These are phyloP conservation scores for Crepidodera aurea DNA, from an alignment of 2,888 invertebrate genomes.

Conservation along the genomic window DNA sequence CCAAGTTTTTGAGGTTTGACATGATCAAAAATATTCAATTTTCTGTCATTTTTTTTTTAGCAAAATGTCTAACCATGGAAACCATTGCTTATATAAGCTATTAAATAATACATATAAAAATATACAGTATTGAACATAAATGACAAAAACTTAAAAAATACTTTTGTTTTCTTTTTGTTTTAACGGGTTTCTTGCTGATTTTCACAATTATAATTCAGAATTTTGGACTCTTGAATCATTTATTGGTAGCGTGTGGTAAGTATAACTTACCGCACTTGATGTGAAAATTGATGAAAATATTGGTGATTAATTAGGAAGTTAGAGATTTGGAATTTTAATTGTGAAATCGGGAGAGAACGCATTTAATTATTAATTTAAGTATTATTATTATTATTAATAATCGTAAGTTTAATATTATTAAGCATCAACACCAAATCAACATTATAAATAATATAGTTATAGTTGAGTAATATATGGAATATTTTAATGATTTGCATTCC, in stretches of 20 bases:
- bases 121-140: neutral
- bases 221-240: no score
- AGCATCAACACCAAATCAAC: constrained; percentile 42
- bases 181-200: neutral
- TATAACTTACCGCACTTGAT: no score
- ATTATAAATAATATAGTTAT: constrained; percentile 36
- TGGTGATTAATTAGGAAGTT: neutral
- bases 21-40: no score
- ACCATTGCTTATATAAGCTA: neutral
- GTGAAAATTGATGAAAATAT: no score
- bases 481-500: constrained; percentile 39
- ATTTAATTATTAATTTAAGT: neutral
- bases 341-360: neutral
- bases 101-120: no score
- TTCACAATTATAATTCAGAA: neutral
- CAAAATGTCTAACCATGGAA: neutral
- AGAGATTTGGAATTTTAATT: neutral
- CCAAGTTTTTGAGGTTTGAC: no score
- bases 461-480: constrained; percentile 24
- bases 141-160: neutral
- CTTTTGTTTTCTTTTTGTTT: neutral
- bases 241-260: no score
- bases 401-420: constrained; percentile 29
- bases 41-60: no score
- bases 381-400: constrained; percentile 29